phyloP scores from a whole-genome alignment of 1,140 invertebrate species.

The Leptinotarsa lineolata region DNA sequence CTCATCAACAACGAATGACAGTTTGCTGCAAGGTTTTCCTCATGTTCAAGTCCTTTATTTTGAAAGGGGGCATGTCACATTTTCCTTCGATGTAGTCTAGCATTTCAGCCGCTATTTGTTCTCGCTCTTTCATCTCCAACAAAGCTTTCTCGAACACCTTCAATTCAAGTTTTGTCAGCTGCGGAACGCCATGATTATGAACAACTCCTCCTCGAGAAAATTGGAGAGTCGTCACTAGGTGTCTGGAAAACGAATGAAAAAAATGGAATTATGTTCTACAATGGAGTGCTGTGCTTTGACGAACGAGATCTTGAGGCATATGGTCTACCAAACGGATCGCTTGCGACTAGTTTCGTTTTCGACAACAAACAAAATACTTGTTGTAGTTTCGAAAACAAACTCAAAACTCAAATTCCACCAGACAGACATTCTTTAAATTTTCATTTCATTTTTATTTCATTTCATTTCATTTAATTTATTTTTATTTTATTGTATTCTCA shows the following conservation, averaged over 20 bases:
- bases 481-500: too few relatives aligned
- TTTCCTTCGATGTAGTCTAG: constrained; percentile 33
- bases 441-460: too few relatives aligned
- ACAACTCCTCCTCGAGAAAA: constrained; percentile 47
- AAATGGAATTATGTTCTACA: neutral
- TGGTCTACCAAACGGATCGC: too few relatives aligned
- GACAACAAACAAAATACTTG: too few relatives aligned
- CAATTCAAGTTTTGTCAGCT: constrained; percentile 44
- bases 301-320: too few relatives aligned
- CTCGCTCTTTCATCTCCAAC: constrained; percentile 39
- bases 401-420: too few relatives aligned
- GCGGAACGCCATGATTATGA: constrained; percentile 50
- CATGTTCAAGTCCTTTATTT: constrained; percentile 28
- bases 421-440: too few relatives aligned
- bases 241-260: constrained; percentile 35
- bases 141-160: constrained; percentile 42
- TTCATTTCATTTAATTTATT: too few relatives aligned
- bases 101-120: constrained; percentile 46
- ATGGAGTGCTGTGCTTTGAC: too few relatives aligned
- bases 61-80: constrained; percentile 28
- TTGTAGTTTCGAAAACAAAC: too few relatives aligned
- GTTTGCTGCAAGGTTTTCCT: constrained; percentile 31
- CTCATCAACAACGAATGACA: constrained; percentile 14
- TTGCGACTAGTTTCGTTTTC: too few relatives aligned
- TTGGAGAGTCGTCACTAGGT: constrained; percentile 47